Evolutionary conservation across 2,113 vertebrate genomes (phyloP).

Genomic region (Plecotus auritus): DNA sequence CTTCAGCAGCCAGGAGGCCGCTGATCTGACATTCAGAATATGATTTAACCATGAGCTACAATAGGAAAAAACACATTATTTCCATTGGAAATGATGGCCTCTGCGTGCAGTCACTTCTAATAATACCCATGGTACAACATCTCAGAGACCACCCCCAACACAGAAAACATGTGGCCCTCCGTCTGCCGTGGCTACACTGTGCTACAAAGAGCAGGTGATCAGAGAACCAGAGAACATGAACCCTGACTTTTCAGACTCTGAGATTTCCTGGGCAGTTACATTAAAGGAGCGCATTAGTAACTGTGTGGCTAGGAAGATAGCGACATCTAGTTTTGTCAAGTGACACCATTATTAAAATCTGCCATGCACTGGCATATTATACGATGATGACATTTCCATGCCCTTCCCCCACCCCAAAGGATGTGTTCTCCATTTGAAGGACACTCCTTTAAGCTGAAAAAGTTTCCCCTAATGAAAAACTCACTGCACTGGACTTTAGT

Average conservation of each 20-base stretch:
- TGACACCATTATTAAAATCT: neutral
- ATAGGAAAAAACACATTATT: conserved; percentile 70
- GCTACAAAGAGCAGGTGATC: neutral
- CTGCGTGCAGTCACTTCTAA: conserved; percentile 48
- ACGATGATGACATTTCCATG: neutral
- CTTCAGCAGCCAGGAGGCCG: conserved; percentile 19
- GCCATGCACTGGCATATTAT: neutral
- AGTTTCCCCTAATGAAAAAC: neutral
- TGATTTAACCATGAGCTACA: conserved; percentile 58
- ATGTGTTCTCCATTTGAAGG: neutral
- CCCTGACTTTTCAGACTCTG: neutral
- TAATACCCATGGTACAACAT: neutral
- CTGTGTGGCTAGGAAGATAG: neutral
- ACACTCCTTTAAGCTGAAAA: neutral
- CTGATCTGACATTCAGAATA: conserved; percentile 42
- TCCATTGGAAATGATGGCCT: conserved; percentile 61
- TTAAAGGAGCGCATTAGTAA: neutral
- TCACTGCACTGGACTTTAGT: neutral
- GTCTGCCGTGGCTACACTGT: neutral
- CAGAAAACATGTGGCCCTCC: neutral
- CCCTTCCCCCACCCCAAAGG: neutral
- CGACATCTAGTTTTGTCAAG: neutral
- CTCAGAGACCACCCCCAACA: neutral
- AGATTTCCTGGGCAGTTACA: neutral
- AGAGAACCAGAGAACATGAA: neutral